A percentile compares a stretch with the other conserved stretches of the same genome.
Evolutionary conservation across 2,113 vertebrate species (phyloP).

Genomic region (Xiphophorus couchianus): DNA sequence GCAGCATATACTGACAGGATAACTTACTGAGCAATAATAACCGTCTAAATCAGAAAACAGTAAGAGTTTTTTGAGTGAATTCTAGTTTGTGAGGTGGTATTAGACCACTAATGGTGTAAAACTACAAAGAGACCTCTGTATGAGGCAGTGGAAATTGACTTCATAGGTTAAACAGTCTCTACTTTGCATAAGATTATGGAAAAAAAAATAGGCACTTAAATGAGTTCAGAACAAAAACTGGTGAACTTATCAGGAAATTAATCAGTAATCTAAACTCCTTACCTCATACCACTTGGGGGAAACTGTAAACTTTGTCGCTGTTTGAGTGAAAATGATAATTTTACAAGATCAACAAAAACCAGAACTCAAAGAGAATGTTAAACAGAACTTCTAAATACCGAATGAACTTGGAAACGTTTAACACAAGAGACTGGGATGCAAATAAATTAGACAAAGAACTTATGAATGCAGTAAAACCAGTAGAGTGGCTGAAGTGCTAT

Average conservation of each 20-base stretch:
- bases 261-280: background rate
- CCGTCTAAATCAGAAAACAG: background rate
- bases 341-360: constrained; percentile 15
- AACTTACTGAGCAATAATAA: constrained; percentile 7
- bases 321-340: background rate
- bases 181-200: no score
- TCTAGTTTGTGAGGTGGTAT: background rate
- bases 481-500: constrained; percentile 40
- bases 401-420: constrained; percentile 46
- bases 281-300: background rate
- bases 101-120: background rate
- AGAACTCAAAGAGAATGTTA: constrained; percentile 6
- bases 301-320: background rate
- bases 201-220: background rate
- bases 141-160: background rate
- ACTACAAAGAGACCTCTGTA: background rate
- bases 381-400: no score
- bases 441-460: constrained; percentile 60
- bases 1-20: background rate
- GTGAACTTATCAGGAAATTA: background rate
- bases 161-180: background rate
- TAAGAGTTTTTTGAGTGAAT: background rate
- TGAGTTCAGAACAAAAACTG: background rate
- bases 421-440: constrained; percentile 16
- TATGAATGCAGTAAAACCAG: constrained; percentile 25